Evolutionary conservation across 2,888 invertebrate genomes (phyloP).

Genomic region (Drosophila nigritarsus): DNA sequence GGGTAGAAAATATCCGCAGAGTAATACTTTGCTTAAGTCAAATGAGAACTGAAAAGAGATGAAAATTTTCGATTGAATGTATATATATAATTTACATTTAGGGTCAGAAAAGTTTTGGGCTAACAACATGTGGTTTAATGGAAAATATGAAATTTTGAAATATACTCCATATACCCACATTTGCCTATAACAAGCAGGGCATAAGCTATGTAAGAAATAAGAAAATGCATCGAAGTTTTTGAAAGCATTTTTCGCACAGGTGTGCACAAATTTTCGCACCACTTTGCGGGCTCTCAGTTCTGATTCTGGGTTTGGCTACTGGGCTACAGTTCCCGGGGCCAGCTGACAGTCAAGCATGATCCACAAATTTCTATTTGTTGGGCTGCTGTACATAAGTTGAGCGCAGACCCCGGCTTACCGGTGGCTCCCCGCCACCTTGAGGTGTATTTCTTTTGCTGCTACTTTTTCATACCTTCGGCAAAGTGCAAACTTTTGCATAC

Average conservation of each 20-base stretch:
- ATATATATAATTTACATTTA: not conserved
- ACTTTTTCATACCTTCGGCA: slow-evolving; percentile 48
- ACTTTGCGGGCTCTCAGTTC: slow-evolving; percentile 48
- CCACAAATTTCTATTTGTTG: slow-evolving; percentile 73
- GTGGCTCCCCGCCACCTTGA: not conserved
- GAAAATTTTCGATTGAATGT: not conserved
- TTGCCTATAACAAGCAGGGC: not conserved
- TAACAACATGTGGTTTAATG: not conserved
- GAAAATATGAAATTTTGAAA: too few relatives aligned
- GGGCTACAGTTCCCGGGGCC: slow-evolving; percentile 48
- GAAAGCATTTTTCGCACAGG: slow-evolving; percentile 77
- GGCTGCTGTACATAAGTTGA: slow-evolving; percentile 64
- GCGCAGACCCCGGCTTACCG: slow-evolving; percentile 7
- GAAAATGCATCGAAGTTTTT: slow-evolving; percentile 70
- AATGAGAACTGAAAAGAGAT: not conserved
- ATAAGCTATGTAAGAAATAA: slow-evolving; percentile 28
- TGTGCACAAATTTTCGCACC: slow-evolving; percentile 73
- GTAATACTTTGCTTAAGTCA: not conserved
- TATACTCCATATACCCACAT: not conserved
- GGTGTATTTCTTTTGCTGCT: slow-evolving; percentile 25
- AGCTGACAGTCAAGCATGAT: slow-evolving; percentile 66
- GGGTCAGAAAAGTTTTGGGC: not conserved
- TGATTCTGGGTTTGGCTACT: slow-evolving; percentile 5
- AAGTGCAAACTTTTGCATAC: slow-evolving; percentile 74
- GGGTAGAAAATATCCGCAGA: too few relatives aligned